A percentile compares a stretch with the other conserved stretches of the same genome.
Evolutionary conservation across 23 tunicate species (phyloP).

Genomic region (Clavelina lepadiformis): DNA sequence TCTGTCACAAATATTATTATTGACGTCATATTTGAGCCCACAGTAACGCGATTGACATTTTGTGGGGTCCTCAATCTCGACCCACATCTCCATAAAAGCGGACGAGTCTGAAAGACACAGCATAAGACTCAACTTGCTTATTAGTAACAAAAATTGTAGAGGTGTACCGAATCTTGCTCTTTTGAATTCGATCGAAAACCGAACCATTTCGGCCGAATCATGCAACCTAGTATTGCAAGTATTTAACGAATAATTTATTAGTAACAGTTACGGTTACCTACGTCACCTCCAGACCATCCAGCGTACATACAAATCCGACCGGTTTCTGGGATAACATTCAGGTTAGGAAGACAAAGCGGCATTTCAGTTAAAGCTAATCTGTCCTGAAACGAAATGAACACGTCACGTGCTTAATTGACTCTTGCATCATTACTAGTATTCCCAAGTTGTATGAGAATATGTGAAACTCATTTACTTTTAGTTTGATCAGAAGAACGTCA

Average conservation of each 20-base stretch:
- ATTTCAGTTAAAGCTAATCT: not conserved
- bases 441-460: too few relatives aligned
- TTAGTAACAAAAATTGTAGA: too few relatives aligned
- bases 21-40: conserved; percentile 65
- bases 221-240: too few relatives aligned
- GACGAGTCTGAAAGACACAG: conserved; percentile 20
- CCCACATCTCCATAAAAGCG: conserved; percentile 23
- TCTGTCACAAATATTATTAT: conserved; percentile 66
- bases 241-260: too few relatives aligned
- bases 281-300: conserved; percentile 53
- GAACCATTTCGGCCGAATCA: too few relatives aligned
- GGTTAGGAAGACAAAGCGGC: conserved; percentile 57
- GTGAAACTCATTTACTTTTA: conserved; percentile 37
- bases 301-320: conserved; percentile 30
- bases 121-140: too few relatives aligned
- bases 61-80: conserved; percentile 49
- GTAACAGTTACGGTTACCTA: conserved; percentile 12
- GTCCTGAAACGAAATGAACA: too few relatives aligned
- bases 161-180: too few relatives aligned
- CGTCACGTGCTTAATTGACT: too few relatives aligned
- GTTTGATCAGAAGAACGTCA: conserved; percentile 38
- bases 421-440: too few relatives aligned
- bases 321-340: conserved; percentile 43
- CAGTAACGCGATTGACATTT: conserved; percentile 46
- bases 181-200: too few relatives aligned